phyloP scores from a whole-genome alignment of 2,797 vertebrate genomes.

The Fratercula arctica region DNA sequence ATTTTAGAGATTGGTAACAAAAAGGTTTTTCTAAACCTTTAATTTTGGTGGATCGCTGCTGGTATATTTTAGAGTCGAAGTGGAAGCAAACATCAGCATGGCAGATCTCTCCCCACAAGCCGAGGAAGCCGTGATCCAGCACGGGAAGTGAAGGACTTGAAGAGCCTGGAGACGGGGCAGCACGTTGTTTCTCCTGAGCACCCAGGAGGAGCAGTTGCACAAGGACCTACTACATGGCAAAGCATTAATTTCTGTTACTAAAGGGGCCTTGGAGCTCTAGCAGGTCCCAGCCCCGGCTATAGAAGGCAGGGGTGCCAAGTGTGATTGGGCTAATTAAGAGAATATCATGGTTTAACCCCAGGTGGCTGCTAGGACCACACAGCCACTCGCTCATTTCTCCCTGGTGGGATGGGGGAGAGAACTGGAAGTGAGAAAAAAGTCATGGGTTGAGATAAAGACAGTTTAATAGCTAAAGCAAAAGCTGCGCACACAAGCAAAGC shows the following conservation, averaged over 20 bases:
- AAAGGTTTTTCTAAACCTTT: background rate
- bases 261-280: background rate
- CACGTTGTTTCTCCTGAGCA: fast-evolving
- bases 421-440: background rate
- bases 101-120: fast-evolving
- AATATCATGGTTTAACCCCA: background rate
- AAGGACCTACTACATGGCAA: fast-evolving
- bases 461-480: background rate
- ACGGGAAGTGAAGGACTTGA: fast-evolving
- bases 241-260: background rate
- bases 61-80: background rate
- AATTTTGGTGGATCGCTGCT: background rate
- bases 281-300: background rate
- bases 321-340: too few species aligned
- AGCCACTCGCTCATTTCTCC: background rate
- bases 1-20: background rate
- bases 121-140: fast-evolving
- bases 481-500: background rate
- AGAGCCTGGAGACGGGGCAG: background rate
- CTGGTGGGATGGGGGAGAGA: background rate
- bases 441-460: background rate
- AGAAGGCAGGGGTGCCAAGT: fast-evolving
- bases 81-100: fast-evolving
- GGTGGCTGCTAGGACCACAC: background rate
- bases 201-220: fast-evolving